phyloP scores from a whole-genome alignment of 2,888 invertebrate genomes.

The Oscheius onirici region DNA sequence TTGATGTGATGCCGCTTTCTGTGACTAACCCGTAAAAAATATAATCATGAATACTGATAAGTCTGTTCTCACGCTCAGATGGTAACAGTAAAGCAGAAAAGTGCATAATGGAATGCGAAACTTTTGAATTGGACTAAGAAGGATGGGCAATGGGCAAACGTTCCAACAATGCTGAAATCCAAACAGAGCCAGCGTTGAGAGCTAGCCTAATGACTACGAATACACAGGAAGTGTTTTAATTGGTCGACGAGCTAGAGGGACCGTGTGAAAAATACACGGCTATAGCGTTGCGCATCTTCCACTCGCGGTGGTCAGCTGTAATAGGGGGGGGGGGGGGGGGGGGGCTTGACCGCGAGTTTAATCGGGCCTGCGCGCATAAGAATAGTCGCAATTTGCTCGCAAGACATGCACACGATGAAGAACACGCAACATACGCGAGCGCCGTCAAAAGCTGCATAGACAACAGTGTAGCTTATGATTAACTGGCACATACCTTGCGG shows the following conservation, averaged over 20 bases:
- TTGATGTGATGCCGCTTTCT: too few species aligned
- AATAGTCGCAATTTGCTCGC: constrained; percentile 35
- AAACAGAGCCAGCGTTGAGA: not conserved
- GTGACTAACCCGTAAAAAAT: too few species aligned
- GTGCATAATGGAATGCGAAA: too few species aligned
- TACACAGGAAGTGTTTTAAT: constrained; percentile 13
- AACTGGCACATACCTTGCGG: not conserved
- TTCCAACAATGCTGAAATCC: constrained; percentile 4
- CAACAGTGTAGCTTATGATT: constrained; percentile 13
- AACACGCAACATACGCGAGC: constrained; percentile 19
- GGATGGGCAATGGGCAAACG: too few species aligned
- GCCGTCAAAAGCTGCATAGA: constrained; percentile 16
- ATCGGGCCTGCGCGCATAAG: constrained; percentile 31
- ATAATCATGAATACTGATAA: too few species aligned
- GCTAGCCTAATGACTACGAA: constrained; percentile 11
- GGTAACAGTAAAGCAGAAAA: too few species aligned
- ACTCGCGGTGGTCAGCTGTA: constrained; percentile 23
- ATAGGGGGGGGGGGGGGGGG: constrained; percentile 22
- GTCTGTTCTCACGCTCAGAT: too few species aligned
- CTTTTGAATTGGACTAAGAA: too few species aligned
- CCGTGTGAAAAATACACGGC: constrained; percentile 21
- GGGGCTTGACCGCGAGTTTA: constrained; percentile 27
- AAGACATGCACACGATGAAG: constrained; percentile 26
- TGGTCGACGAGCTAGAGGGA: not conserved
- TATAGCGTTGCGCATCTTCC: constrained; percentile 28